Base-by-base conservation (phyloP, 2,113 vertebrate species). In the Brachypodius melanocephalos region DNA sequence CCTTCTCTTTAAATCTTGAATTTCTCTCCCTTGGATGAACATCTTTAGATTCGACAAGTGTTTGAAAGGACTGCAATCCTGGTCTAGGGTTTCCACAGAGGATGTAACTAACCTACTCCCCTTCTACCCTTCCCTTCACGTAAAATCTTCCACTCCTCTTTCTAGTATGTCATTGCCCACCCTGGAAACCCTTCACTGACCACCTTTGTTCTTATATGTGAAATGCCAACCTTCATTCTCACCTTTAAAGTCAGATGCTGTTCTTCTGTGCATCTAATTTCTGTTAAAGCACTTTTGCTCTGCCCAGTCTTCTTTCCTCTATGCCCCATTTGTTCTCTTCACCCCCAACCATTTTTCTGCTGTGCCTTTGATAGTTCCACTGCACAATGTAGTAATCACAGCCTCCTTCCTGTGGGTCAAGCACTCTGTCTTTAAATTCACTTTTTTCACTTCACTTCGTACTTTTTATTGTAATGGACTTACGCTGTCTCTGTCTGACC, bases 401-500 rank as follows among this genome's bases (percentile, higher is more conserved):
- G 45, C 52, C 49, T 95, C 81, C 74, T 94, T 82, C 82, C 62
- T 83, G 63, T 58, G 58, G 80, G 72, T 93, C 92, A 90, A 92
- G 54, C 38, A 69, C 66, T 79, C 6, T 72, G 17, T 63, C 62
- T 93, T 94, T 85, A 88, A 94, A 94, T 21, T 88, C 28, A 89
- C n/a, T 67, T 81, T 78, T 90, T 76, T 55, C 38, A 57, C 52
- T 87, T 91, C 42, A 57, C 36, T 89, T 87, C 24, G 0, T 79
- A 29, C 25, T 76, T 95, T 80, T 84, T 78, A 59, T 38, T 69
- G 10, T 72, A 76, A 85, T 59, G 54, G 45, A 76, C 46, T 90
- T 93, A 49, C 7, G 58, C 24, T 0, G 0, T 72, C 31, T 85
- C 75, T 62, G 18, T 36, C 45, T 80, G 55, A 92, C 75, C 67